A percentile compares a stretch with the other conserved stretches of the same genome.
Evolutionary conservation across 2,888 invertebrate species (phyloP).

Genomic region (Lasioglossum malachurum): DNA sequence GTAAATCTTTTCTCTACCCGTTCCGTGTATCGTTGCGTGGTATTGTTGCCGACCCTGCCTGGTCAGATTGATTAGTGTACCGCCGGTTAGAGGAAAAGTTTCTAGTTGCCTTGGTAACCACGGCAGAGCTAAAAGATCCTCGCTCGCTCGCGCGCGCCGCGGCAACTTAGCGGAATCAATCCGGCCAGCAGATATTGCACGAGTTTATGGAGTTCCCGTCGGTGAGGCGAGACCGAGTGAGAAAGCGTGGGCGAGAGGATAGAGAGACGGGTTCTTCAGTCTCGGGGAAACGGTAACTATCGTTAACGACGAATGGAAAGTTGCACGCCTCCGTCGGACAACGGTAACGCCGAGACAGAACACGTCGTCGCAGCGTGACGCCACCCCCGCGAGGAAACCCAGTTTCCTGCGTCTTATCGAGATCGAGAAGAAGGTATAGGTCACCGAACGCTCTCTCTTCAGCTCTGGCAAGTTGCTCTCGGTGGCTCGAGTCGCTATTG

Average conservation of each 20-base stretch:
- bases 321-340: conserved; percentile 4
- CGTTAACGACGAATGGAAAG: conserved; percentile 33
- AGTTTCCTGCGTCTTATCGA: conserved; percentile 33
- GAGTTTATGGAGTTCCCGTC: conserved; percentile 18
- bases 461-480: conserved; percentile 46
- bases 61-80: conserved; percentile 45
- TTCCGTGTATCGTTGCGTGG: conserved; percentile 7
- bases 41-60: neutral
- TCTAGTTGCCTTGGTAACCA: conserved; percentile 40
- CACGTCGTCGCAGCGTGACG: neutral
- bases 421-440: conserved; percentile 24
- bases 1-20: conserved; percentile 8
- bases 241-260: neutral
- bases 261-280: neutral
- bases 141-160: neutral
- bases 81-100: conserved; percentile 33
- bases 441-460: conserved; percentile 14
- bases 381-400: neutral
- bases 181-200: conserved; percentile 29
- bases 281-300: neutral
- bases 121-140: conserved; percentile 45
- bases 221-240: neutral
- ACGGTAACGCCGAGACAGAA: neutral
- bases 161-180: conserved; percentile 39
- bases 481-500: conserved; percentile 36